phyloP scores from a whole-genome alignment of 2,797 vertebrate genomes.

The Dendrocincla fuliginosa region DNA sequence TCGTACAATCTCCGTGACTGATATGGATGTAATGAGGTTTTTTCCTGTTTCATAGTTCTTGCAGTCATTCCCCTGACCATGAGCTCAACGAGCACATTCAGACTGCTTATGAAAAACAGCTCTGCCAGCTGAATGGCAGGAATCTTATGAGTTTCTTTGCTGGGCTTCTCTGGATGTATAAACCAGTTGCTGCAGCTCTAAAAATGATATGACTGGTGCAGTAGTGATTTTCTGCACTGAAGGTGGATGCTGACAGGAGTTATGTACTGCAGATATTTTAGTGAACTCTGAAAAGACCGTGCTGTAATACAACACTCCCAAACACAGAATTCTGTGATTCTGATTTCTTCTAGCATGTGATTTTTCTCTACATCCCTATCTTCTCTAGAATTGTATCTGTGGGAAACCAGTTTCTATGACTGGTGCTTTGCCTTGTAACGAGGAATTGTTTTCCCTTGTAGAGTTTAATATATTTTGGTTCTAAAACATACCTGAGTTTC shows the following conservation, averaged over 20 bases:
- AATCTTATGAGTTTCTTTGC: constrained; percentile 21
- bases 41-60: background rate
- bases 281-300: constrained; percentile 6
- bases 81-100: background rate
- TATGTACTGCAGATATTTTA: constrained; percentile 57
- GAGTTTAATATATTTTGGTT: background rate
- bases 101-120: background rate
- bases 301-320: background rate
- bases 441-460: background rate
- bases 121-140: constrained; percentile 19
- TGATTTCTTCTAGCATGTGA: background rate
- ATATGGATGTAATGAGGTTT: background rate
- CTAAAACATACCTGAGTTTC: background rate
- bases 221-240: constrained; percentile 44
- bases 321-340: background rate
- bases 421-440: background rate
- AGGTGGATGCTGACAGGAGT: constrained; percentile 37
- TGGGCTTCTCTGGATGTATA: background rate
- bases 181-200: constrained; percentile 31
- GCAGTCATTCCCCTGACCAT: background rate
- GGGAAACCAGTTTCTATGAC: background rate
- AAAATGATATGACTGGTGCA: constrained; percentile 28
- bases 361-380: constrained; percentile 25
- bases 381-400: constrained; percentile 7
- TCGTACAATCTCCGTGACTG: background rate